Percentiles rank a stretch among this genome's conserved stretches.
phyloP scores from a whole-genome alignment of 2,113 vertebrate species.

The Thomomys bottae region DNA sequence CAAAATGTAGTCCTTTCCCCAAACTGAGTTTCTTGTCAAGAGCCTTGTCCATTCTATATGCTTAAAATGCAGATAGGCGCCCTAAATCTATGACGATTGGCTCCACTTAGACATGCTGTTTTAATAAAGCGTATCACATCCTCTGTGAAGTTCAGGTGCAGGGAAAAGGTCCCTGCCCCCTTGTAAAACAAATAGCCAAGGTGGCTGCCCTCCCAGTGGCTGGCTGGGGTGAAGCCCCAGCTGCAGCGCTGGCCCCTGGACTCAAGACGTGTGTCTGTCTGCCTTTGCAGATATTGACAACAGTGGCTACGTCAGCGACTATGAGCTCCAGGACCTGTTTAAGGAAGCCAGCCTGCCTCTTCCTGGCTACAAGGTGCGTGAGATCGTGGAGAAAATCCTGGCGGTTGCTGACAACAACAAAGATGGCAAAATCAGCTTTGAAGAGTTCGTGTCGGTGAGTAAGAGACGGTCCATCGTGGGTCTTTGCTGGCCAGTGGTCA shows the following conservation, averaged over 20 bases:
- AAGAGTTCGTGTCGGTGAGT: constrained; percentile 97
- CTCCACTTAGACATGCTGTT: background rate
- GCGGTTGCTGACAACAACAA: constrained; percentile 93
- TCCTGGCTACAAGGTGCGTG: constrained; percentile 95
- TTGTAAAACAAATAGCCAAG: background rate
- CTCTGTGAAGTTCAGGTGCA: background rate
- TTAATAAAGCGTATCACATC: background rate
- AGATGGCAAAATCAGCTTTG: constrained; percentile 96
- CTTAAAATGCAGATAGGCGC: background rate
- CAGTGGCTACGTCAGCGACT: constrained; percentile 96
- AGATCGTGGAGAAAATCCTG: constrained; percentile 94
- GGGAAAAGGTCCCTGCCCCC: background rate
- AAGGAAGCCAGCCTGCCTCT: constrained; percentile 94
- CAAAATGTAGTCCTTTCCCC: background rate
- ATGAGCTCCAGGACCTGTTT: constrained; percentile 97
- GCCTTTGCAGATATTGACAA: constrained; percentile 92
- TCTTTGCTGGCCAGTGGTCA: background rate
- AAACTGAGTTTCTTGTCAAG: background rate
- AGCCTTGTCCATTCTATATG: background rate
- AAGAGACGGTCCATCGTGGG: background rate
- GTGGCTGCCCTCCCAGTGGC: background rate
- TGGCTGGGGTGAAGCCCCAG: background rate
- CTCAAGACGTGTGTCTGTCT: constrained; percentile 26
- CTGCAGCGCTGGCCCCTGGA: no score
- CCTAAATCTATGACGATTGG: background rate